Percentiles rank a stretch among this genome's conserved stretches.
These are phyloP conservation scores for Drosophila monieri DNA, from an alignment of 2,888 invertebrate genomes.

Conservation along the genomic window DNA sequence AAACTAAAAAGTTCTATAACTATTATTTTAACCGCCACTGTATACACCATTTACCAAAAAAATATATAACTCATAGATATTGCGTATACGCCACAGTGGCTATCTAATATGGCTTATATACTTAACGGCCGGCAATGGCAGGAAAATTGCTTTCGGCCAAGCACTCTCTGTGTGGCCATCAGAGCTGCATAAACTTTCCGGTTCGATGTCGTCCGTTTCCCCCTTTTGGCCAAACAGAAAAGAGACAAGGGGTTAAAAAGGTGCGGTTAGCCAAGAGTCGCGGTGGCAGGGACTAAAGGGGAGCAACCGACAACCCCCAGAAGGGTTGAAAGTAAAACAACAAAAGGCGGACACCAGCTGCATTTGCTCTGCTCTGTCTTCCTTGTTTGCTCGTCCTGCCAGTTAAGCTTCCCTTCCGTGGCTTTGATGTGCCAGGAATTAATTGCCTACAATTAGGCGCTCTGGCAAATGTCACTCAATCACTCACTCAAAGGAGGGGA, in stretches of 20 bases:
- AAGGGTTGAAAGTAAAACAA: slow-evolving; percentile 22
- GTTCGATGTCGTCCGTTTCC: slow-evolving; percentile 34
- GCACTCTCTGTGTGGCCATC: slow-evolving; percentile 51
- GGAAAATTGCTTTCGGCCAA: slow-evolving; percentile 68
- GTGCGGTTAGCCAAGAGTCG: slow-evolving; percentile 70
- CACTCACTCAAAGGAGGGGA: slow-evolving; percentile 39
- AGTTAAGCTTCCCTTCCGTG: slow-evolving; percentile 46
- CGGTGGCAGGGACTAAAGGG: slow-evolving; percentile 30
- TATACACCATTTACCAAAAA: slow-evolving; percentile 4
- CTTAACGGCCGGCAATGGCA: slow-evolving; percentile 70
- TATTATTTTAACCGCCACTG: slow-evolving; percentile 7
- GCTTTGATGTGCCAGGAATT: slow-evolving; percentile 80
- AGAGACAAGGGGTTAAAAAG: slow-evolving; percentile 73
- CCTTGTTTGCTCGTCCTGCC: slow-evolving; percentile 48
- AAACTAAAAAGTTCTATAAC: too few species aligned
- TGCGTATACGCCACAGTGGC: slow-evolving; percentile 64
- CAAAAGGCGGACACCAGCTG: slow-evolving; percentile 68
- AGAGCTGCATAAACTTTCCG: slow-evolving; percentile 61
- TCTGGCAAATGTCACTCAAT: slow-evolving; percentile 69
- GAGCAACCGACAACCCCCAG: slow-evolving; percentile 60
- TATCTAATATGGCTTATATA: slow-evolving; percentile 71
- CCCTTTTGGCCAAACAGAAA: slow-evolving; percentile 13
- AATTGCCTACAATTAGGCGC: slow-evolving; percentile 81
- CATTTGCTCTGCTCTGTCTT: slow-evolving; percentile 74
- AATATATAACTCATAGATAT: slow-evolving; percentile 38